Conservation (phyloP, 2,797 vertebrate genomes). For the Lacerta agilis region DNA sequence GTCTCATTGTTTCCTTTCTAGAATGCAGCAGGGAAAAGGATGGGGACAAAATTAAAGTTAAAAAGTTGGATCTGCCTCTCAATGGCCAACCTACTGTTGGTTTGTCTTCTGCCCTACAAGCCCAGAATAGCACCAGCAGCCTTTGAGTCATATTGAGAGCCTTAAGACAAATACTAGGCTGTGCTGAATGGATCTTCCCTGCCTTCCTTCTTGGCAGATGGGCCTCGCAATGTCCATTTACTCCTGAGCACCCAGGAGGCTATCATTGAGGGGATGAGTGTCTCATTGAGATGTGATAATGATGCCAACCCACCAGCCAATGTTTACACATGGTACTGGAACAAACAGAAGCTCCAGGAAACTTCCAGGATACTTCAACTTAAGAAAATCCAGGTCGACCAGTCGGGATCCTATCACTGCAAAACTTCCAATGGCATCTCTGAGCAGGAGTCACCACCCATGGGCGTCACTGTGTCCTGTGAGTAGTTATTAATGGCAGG, state of each 20-base stretch:
- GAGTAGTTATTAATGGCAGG: neutral
- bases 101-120: neutral
- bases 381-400: neutral
- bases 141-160: neutral
- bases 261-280: constrained; percentile 6
- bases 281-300: neutral
- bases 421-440: neutral
- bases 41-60: too few species aligned
- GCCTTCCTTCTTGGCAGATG: constrained; percentile 10
- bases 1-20: neutral
- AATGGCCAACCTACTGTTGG: too few species aligned
- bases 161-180: neutral
- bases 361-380: neutral
- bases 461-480: constrained; percentile 8
- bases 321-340: constrained; percentile 4
- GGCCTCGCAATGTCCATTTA: neutral
- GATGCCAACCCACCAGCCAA: neutral
- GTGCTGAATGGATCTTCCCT: neutral
- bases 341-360: neutral
- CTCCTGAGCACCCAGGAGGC: neutral
- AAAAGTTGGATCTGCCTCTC: too few species aligned
- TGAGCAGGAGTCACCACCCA: neutral
- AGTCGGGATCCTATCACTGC: constrained; percentile 24
- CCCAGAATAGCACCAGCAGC: neutral
- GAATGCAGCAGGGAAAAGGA: too few species aligned